Percentiles rank a stretch among this genome's conserved stretches.
These are phyloP conservation scores for Aleiodes alternator DNA, from an alignment of 2,888 invertebrate genomes.

Conservation along the genomic window DNA sequence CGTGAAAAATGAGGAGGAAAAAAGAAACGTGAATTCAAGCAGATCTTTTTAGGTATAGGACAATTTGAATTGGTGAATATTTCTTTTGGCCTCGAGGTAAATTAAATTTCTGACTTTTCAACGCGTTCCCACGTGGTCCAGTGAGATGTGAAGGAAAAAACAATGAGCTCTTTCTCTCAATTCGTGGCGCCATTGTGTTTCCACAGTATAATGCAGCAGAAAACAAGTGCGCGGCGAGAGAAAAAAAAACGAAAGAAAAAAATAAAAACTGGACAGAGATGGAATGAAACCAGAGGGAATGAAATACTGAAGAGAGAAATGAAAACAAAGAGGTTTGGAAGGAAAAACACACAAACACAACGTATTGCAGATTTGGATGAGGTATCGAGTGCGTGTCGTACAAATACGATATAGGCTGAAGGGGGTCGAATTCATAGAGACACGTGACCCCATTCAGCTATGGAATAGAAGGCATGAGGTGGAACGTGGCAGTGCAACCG, in stretches of 20 bases:
- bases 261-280: constrained; percentile 30
- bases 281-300: constrained; percentile 29
- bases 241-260: constrained; percentile 44
- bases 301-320: constrained; percentile 24
- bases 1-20: neutral
- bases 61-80: neutral
- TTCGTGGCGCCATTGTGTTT: constrained; percentile 40
- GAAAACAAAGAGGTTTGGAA: constrained; percentile 45
- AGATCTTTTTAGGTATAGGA: no score
- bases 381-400: constrained; percentile 70
- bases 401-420: constrained; percentile 73
- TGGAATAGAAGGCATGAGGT: constrained; percentile 21
- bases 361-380: constrained; percentile 73
- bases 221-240: constrained; percentile 68
- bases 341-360: constrained; percentile 72
- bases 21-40: neutral
- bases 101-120: constrained; percentile 13
- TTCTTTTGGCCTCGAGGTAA: neutral
- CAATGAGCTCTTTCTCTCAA: constrained; percentile 22
- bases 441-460: constrained; percentile 64
- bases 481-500: constrained; percentile 56
- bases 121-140: constrained; percentile 68
- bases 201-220: constrained; percentile 9
- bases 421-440: constrained; percentile 60
- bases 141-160: constrained; percentile 57